Evolutionary conservation across 2,797 vertebrate genomes (phyloP).

Genomic region (Bryconaethiops microstoma): DNA sequence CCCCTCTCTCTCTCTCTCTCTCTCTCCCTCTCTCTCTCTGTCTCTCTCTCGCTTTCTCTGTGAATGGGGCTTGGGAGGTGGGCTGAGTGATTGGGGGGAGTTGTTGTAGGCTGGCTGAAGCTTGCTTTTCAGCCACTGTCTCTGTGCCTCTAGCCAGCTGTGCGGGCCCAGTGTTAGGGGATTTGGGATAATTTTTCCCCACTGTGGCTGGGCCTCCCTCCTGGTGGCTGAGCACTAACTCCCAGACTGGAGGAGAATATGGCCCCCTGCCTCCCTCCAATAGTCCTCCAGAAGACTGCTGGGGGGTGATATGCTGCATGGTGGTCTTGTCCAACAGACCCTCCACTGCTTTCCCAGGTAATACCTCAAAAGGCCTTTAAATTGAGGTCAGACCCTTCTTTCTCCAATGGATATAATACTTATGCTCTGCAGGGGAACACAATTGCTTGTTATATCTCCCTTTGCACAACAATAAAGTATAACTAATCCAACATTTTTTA

Average conservation of each 20-base stretch:
- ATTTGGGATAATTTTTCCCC: constrained; percentile 62
- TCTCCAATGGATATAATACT: constrained; percentile 45
- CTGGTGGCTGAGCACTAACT: constrained; percentile 60
- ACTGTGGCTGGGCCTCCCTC: constrained; percentile 56
- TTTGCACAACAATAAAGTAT: constrained; percentile 26
- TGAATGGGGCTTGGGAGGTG: constrained; percentile 56
- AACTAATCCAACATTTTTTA: constrained; percentile 25
- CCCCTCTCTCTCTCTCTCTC: constrained; percentile 21
- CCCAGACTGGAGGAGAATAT: constrained; percentile 57
- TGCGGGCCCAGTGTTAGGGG: constrained; percentile 62
- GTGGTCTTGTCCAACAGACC: constrained; percentile 56
- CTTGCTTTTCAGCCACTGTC: constrained; percentile 61
- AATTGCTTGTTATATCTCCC: constrained; percentile 45
- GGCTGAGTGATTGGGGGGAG: constrained; percentile 48
- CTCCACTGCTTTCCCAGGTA: constrained; percentile 56
- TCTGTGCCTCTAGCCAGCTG: constrained; percentile 62
- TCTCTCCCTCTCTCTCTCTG: constrained; percentile 14
- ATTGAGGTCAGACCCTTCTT: constrained; percentile 52
- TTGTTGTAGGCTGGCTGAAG: constrained; percentile 53
- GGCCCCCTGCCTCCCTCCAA: constrained; percentile 55
- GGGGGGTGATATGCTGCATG: constrained; percentile 54
- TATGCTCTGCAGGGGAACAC: constrained; percentile 41
- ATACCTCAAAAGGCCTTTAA: constrained; percentile 56
- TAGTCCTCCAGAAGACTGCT: constrained; percentile 51
- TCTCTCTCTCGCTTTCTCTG: constrained; percentile 38